phyloP scores from a whole-genome alignment of 2,113 vertebrate genomes.

The Scartelaos histophorus region DNA sequence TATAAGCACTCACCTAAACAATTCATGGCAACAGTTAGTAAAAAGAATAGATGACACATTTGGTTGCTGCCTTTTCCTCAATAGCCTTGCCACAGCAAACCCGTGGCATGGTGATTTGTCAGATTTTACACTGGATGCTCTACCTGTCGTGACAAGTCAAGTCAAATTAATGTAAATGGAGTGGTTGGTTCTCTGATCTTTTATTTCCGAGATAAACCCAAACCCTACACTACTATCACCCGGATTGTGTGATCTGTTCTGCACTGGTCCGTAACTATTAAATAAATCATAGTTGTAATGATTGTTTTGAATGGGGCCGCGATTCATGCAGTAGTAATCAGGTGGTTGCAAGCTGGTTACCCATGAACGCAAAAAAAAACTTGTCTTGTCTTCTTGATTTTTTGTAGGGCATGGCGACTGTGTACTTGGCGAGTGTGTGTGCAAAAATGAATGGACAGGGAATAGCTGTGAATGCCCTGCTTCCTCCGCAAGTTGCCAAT shows the following conservation, averaged over 20 bases:
- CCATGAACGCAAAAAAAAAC: background rate
- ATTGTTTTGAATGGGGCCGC: background rate
- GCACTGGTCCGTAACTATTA: background rate
- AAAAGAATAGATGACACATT: no score
- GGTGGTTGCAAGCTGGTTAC: background rate
- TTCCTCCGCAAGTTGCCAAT: constrained; percentile 81
- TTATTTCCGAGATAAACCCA: background rate
- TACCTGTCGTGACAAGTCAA: background rate
- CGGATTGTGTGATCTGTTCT: no score
- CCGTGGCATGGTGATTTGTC: no score
- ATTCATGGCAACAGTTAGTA: background rate
- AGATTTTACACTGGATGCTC: no score
- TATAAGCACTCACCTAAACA: background rate
- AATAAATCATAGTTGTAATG: background rate
- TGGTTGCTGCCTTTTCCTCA: no score
- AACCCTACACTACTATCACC: background rate
- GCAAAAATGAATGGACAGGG: constrained; percentile 87
- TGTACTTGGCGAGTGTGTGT: constrained; percentile 84
- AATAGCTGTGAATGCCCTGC: constrained; percentile 85
- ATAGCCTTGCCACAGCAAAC: no score
- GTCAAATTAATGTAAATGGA: background rate
- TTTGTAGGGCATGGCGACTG: constrained; percentile 87
- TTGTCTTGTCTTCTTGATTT: background rate
- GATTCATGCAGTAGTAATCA: background rate
- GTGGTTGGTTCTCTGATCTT: background rate